A percentile compares a stretch with the other conserved stretches of the same genome.
phyloP scores from a whole-genome alignment of 2,113 vertebrate genomes.

The Herpailurus yagouaroundi region DNA sequence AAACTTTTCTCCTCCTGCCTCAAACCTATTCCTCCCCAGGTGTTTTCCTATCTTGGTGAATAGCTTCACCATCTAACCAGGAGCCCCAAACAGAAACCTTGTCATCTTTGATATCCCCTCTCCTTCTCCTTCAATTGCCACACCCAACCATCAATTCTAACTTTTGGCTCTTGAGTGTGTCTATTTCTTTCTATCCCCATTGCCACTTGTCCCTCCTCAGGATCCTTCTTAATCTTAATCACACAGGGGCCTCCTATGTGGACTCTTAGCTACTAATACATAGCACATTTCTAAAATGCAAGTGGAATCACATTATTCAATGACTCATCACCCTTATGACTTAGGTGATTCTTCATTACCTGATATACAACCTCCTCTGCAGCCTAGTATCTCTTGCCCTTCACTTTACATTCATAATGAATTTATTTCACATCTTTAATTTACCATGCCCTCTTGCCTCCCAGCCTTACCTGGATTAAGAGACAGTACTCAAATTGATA shows the following conservation, averaged over 20 bases:
- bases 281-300: not conserved
- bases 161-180: not conserved
- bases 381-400: not conserved
- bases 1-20: not conserved
- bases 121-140: not conserved
- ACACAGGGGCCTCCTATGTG: not conserved
- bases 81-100: not conserved
- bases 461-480: not conserved
- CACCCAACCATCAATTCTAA: not conserved
- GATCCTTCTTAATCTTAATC: not conserved
- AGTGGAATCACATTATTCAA: not conserved
- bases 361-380: not conserved
- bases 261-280: not conserved
- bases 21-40: not conserved
- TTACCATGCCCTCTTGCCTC: not conserved
- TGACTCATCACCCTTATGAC: not conserved
- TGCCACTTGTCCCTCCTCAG: not conserved
- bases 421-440: not conserved
- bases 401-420: not conserved
- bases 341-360: not conserved
- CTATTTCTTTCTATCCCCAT: not conserved
- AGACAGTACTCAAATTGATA: not conserved
- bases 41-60: not conserved
- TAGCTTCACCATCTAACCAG: not conserved
- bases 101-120: not conserved